Evolutionary conservation across 1,140 invertebrate species (phyloP).

Genomic region (Druon quercuslanigerum): DNA sequence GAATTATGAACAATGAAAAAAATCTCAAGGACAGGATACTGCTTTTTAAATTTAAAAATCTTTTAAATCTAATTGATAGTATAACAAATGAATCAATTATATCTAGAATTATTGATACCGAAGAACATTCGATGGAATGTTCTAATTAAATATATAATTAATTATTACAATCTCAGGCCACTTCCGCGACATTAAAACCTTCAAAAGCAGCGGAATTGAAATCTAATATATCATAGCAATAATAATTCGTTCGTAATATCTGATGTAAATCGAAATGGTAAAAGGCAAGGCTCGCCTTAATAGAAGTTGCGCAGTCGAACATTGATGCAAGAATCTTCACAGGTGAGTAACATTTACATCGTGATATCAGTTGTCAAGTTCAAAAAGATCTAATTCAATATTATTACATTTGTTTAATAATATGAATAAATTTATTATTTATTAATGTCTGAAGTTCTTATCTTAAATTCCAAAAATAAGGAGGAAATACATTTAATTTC

Average conservation of each 20-base stretch:
- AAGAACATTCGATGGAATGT: background rate
- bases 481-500: constrained; percentile 16
- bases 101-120: no score
- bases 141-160: constrained; percentile 1
- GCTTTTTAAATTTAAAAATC: no score
- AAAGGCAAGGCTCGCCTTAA: constrained; percentile 27
- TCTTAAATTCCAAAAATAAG: background rate
- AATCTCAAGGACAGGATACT: no score
- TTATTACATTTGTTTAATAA: no score
- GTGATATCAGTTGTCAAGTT: constrained; percentile 12
- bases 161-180: background rate
- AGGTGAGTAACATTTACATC: constrained; percentile 22
- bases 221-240: constrained; percentile 21
- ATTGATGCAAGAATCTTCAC: constrained; percentile 29
- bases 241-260: constrained; percentile 24
- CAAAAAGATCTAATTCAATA: background rate
- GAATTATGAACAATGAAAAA: no score
- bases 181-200: constrained; percentile 16
- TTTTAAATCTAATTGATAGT: no score
- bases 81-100: no score
- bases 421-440: no score
- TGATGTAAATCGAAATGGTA: constrained; percentile 28
- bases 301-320: constrained; percentile 20
- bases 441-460: no score
- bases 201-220: background rate